Percentiles rank a stretch among this genome's conserved stretches.
These are phyloP conservation scores for Marcusenius ussheri DNA, from an alignment of 2,113 vertebrate genomes.

Conservation along the genomic window DNA sequence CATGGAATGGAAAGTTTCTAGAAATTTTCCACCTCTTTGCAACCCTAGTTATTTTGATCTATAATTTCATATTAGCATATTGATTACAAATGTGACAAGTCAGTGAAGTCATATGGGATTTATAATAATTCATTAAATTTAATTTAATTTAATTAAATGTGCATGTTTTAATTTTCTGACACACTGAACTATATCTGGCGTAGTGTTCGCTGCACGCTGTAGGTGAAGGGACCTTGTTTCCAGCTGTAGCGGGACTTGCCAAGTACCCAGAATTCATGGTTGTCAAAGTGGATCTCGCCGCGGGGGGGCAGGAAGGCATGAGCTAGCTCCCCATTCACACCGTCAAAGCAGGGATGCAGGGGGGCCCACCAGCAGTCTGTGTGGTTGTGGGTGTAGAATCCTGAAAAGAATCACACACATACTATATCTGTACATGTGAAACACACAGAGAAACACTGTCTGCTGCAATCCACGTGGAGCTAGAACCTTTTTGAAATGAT, in stretches of 20 bases:
- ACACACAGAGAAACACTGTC: not conserved
- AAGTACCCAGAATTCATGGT: conserved; percentile 76
- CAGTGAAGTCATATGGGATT: not conserved
- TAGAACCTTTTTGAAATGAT: not conserved
- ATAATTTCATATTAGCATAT: not conserved
- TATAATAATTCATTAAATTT: not conserved
- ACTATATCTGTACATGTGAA: not conserved
- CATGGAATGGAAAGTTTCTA: not conserved
- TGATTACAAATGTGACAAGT: not conserved
- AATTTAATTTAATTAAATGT: not conserved
- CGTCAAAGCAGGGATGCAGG: conserved; percentile 73
- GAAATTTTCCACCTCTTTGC: not conserved
- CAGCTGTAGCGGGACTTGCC: conserved; percentile 74
- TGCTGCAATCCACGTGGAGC: not conserved
- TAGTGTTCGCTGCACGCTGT: no score
- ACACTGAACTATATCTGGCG: not conserved
- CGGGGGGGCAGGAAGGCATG: conserved; percentile 72
- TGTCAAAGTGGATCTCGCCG: conserved; percentile 75
- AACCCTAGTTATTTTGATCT: not conserved
- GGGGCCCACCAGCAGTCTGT: conserved; percentile 69
- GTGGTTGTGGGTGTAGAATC: conserved; percentile 74
- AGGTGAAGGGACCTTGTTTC: conserved; percentile 61
- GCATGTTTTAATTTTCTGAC: not conserved
- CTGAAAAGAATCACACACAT: conserved; percentile 39
- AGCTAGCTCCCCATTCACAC: conserved; percentile 69